These are phyloP conservation scores for Garra rufa DNA, from an alignment of 2,113 vertebrate species.

Conservation along the genomic window DNA sequence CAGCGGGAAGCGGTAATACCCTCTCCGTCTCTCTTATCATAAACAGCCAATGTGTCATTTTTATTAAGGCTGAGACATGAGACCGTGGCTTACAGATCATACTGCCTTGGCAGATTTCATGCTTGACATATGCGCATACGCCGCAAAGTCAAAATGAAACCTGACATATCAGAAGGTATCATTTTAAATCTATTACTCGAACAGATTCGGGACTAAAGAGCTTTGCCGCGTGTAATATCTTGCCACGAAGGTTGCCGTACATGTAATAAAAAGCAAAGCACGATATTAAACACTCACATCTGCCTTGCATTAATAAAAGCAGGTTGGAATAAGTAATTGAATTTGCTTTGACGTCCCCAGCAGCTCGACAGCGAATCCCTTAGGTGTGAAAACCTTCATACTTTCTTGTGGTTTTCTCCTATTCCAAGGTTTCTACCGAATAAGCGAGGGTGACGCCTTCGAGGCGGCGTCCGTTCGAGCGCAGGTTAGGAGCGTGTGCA, in stretches of 20 bases:
- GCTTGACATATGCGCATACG: constrained; percentile 2
- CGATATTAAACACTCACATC: constrained; percentile 45
- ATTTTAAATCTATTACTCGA: constrained; percentile 54
- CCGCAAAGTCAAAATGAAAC: constrained; percentile 23
- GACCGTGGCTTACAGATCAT: constrained; percentile 41
- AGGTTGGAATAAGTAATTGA: constrained; percentile 51
- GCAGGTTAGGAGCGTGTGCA: constrained; percentile 58
- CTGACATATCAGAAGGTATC: constrained; percentile 45
- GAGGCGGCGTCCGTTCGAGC: constrained; percentile 15
- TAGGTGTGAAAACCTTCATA: constrained; percentile 54
- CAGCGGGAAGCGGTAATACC: constrained; percentile 23
- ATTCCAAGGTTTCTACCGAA: constrained; percentile 37
- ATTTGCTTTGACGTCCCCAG: constrained; percentile 41
- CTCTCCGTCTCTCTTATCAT: constrained; percentile 46
- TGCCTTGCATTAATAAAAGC: constrained; percentile 58
- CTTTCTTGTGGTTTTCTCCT: constrained; percentile 48
- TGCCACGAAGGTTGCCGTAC: constrained; percentile 30
- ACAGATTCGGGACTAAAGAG: constrained; percentile 33
- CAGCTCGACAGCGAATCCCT: constrained; percentile 49
- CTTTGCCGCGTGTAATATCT: constrained; percentile 49
- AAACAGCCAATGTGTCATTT: constrained; percentile 45
- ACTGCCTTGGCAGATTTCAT: constrained; percentile 25
- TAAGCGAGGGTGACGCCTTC: neutral
- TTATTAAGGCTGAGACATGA: constrained; percentile 50
- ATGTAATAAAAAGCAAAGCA: constrained; percentile 58